Conservation (phyloP, 1,140 invertebrate species). For the Lepidurus apus region DNA sequence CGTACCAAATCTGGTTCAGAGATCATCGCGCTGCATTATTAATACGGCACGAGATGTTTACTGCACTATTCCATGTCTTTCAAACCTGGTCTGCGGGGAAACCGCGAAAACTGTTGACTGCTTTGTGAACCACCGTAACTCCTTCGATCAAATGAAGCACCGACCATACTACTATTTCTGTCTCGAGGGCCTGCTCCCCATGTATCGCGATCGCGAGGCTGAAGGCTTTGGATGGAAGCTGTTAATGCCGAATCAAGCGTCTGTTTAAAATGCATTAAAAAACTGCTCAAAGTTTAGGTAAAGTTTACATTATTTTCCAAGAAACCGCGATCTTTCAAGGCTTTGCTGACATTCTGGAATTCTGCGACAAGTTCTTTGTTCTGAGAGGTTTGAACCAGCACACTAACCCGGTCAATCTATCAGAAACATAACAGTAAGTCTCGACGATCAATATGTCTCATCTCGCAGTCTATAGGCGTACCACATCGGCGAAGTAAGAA, state of each 20-base stretch:
- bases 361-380: conserved; percentile 45
- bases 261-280: neutral
- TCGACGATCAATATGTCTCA: conserved; percentile 20
- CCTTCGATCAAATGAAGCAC: conserved; percentile 23
- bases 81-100: conserved; percentile 30
- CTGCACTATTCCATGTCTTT: conserved; percentile 30
- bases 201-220: conserved; percentile 28
- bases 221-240: conserved; percentile 13
- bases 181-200: conserved; percentile 19
- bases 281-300: neutral
- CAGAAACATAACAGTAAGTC: conserved; percentile 37
- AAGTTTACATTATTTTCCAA: conserved; percentile 44
- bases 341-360: conserved; percentile 46
- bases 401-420: conserved; percentile 47
- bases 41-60: neutral
- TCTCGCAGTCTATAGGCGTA: conserved; percentile 38
- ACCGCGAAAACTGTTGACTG: neutral
- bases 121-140: neutral
- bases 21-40: neutral
- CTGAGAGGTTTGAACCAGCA: conserved; percentile 41
- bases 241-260: conserved; percentile 23
- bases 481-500: conserved; percentile 38
- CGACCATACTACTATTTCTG: conserved; percentile 28
- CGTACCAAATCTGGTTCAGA: neutral
- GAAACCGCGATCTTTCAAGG: conserved; percentile 45